These are phyloP conservation scores for Epistrophe eligans DNA, from an alignment of 2,888 invertebrate species.

Conservation along the genomic window DNA sequence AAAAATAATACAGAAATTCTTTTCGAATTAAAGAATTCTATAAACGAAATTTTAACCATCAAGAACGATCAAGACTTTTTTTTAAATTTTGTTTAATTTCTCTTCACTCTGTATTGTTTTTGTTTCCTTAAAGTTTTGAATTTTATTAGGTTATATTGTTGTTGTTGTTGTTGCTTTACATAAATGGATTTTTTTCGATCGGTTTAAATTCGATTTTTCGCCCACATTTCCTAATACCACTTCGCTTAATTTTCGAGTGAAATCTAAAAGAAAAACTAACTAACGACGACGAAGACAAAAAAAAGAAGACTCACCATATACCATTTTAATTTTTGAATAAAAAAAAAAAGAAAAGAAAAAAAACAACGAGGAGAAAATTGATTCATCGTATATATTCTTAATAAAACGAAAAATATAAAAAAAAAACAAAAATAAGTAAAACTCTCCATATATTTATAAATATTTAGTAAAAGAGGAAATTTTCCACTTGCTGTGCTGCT, in stretches of 20 bases:
- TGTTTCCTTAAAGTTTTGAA: constrained; percentile 40
- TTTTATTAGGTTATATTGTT: constrained; percentile 41
- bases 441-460: constrained; percentile 61
- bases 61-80: constrained; percentile 52
- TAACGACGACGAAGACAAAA: constrained; percentile 45
- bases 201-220: constrained; percentile 61
- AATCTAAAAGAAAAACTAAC: constrained; percentile 26
- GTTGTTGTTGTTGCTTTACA: constrained; percentile 13
- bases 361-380: constrained; percentile 37
- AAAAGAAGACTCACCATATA: constrained; percentile 7
- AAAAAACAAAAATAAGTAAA: constrained; percentile 33
- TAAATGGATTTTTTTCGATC: constrained; percentile 33
- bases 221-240: constrained; percentile 44
- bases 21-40: constrained; percentile 47
- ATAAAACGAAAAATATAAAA: constrained; percentile 43
- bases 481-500: constrained; percentile 67
- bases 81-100: constrained; percentile 26
- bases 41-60: constrained; percentile 58
- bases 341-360: constrained; percentile 4
- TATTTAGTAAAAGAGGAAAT: constrained; percentile 63
- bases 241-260: constrained; percentile 50
- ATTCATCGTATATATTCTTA: constrained; percentile 50
- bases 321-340: not conserved
- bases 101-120: constrained; percentile 69
- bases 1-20: constrained; percentile 72